Evolutionary conservation across 1,140 invertebrate genomes (phyloP), one percentile per base, ranked within the genome.

Genomic region (Eueides isabella): DNA sequence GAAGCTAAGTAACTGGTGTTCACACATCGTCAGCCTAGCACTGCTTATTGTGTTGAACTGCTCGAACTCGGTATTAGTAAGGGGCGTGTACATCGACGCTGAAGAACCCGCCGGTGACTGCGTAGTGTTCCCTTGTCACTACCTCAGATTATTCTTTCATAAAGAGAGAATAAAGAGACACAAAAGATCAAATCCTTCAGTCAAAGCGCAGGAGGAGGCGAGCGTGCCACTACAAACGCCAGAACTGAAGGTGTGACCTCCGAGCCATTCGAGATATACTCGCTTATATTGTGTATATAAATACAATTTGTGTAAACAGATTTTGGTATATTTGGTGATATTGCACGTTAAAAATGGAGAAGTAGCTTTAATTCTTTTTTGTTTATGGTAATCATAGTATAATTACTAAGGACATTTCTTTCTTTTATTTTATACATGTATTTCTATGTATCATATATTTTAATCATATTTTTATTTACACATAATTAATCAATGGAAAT

Each of bases 51-150:
- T 97, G 1, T 91, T 97, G n/a, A 97, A 97, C 77, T 97, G 96
- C 82, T 96, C 96, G 76, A 98, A 98, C 90, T 97, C 97, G 0
- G 94, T 97, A 29, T 93, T 98, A 33, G 97, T 97, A 1, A 94
- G 97, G 61, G 97, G 97, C 1, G 96, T 98, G 2, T 97, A 97
- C 85, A 97, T 97, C 44, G 97, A 98, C 87, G 97, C 95, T 0
- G 97, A 97, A 83, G 97, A 97, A 77, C 95, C 96, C 0, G 95
- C 95, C 1, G 96, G 96, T 6, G 95, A 97, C 79, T 97, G 97
- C 83, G 96, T 97, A 0, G 95, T 96, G 66, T 96, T 98, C 87
- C 96, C 97, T 1, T 96, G 96, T 77, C 96, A 97, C 82, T 98
- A 97, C 87, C 94, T 97, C 16, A 92, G 96, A 72, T 89, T 97